These are phyloP conservation scores for Drosophila erecta DNA, from an alignment of 1,140 invertebrate species.

Conservation along the genomic window DNA sequence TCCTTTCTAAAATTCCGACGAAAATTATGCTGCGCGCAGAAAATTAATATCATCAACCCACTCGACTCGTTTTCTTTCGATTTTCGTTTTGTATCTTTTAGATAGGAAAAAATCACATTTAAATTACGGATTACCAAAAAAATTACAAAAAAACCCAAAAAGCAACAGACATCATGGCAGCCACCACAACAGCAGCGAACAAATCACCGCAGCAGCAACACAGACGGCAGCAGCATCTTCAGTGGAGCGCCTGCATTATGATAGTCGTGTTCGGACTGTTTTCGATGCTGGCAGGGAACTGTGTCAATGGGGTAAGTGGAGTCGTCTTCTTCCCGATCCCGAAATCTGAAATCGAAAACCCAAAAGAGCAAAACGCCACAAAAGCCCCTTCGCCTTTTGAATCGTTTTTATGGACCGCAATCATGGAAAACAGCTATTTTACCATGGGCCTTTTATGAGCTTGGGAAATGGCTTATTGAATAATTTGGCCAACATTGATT, in stretches of 20 bases:
- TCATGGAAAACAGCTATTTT: conserved; percentile 30
- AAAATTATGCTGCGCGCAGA: conserved; percentile 24
- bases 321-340: conserved; percentile 22
- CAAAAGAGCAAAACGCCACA: background rate
- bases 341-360: background rate
- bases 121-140: conserved; percentile 70
- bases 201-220: conserved; percentile 59
- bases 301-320: conserved; percentile 84
- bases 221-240: conserved; percentile 53
- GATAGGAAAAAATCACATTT: conserved; percentile 67
- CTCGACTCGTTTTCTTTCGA: conserved; percentile 53
- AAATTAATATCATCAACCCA: conserved; percentile 47
- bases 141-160: conserved; percentile 29
- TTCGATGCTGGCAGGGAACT: conserved; percentile 70
- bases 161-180: conserved; percentile 75
- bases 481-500: conserved; percentile 49
- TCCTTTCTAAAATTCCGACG: conserved; percentile 70
- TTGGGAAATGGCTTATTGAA: conserved; percentile 61
- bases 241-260: conserved; percentile 44
- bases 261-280: conserved; percentile 70
- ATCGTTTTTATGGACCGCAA: conserved; percentile 41
- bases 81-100: conserved; percentile 66
- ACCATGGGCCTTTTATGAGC: conserved; percentile 40
- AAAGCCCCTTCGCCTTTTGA: conserved; percentile 7
- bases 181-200: conserved; percentile 52